phyloP scores from a whole-genome alignment of 2,888 invertebrate genomes.

The Agrotis segetum region DNA sequence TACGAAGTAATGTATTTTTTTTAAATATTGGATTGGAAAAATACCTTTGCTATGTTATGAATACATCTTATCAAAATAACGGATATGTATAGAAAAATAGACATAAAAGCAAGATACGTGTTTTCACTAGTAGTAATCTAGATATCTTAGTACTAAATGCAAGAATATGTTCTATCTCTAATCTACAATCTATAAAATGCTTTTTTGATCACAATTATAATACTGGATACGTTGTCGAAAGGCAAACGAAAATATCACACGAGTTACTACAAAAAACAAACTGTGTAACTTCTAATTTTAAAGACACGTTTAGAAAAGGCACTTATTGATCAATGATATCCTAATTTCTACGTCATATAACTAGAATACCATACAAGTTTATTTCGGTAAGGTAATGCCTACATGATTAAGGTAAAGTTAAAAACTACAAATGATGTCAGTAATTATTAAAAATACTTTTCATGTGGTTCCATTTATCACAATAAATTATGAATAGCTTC shows the following conservation, averaged over 20 bases:
- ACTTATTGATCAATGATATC: constrained; percentile 54
- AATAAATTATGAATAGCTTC: constrained; percentile 10
- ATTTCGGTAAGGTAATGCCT: constrained; percentile 12
- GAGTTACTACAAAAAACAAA: constrained; percentile 49
- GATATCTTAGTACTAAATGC: constrained; percentile 29
- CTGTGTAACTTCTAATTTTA: constrained; percentile 51
- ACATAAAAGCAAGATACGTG: constrained; percentile 41
- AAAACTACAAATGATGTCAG: constrained; percentile 1
- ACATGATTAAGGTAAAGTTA: constrained; percentile 6
- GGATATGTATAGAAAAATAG: constrained; percentile 61
- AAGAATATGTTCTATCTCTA: constrained; percentile 38
- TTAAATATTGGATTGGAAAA: constrained; percentile 35
- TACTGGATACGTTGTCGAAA: constrained; percentile 79
- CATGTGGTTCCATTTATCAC: constrained; percentile 25
- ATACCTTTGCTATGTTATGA: constrained; percentile 28
- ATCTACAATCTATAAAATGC: constrained; percentile 49
- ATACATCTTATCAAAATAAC: constrained; percentile 52
- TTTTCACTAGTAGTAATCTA: constrained; percentile 23
- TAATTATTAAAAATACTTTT: constrained; percentile 20
- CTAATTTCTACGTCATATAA: constrained; percentile 27
- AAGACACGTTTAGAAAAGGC: constrained; percentile 69
- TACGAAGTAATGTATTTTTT: constrained; percentile 5
- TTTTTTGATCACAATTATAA: constrained; percentile 74
- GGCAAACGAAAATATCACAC: constrained; percentile 78
- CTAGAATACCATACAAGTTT: constrained; percentile 20